Conservation (phyloP, 2,888 invertebrate genomes). For the Plagodis pulveraria region DNA sequence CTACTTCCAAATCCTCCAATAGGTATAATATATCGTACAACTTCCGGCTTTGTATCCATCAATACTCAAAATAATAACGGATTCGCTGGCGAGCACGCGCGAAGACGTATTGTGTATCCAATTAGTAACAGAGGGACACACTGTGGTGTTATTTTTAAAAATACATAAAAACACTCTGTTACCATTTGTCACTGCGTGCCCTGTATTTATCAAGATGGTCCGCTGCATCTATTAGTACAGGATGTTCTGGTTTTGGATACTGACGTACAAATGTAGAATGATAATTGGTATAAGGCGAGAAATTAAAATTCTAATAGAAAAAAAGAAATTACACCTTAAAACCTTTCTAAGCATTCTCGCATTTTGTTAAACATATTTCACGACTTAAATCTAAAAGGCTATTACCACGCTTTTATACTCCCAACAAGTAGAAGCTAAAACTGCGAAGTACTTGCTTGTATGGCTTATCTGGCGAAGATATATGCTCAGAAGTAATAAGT, state of each 20-base stretch:
- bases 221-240: constrained; percentile 57
- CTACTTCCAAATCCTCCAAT: constrained; percentile 8
- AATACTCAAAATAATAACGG: constrained; percentile 45
- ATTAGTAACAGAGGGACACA: constrained; percentile 69
- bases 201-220: constrained; percentile 82
- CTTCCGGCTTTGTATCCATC: constrained; percentile 35
- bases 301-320: no score
- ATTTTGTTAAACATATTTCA: no score
- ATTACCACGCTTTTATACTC: no score
- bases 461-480: no score
- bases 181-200: constrained; percentile 82
- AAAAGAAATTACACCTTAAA: no score
- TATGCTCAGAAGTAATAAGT: no score
- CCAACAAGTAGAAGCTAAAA: no score
- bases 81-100: constrained; percentile 38
- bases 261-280: neutral
- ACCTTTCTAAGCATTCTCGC: no score
- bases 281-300: no score
- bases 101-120: constrained; percentile 78
- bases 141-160: constrained; percentile 71
- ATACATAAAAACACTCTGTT: constrained; percentile 82
- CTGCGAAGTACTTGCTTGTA: no score
- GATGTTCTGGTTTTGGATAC: constrained; percentile 42
- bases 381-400: no score
- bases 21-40: constrained; percentile 6